Evolutionary conservation across 2,113 vertebrate species (phyloP).

Genomic region (Zapornia atra): DNA sequence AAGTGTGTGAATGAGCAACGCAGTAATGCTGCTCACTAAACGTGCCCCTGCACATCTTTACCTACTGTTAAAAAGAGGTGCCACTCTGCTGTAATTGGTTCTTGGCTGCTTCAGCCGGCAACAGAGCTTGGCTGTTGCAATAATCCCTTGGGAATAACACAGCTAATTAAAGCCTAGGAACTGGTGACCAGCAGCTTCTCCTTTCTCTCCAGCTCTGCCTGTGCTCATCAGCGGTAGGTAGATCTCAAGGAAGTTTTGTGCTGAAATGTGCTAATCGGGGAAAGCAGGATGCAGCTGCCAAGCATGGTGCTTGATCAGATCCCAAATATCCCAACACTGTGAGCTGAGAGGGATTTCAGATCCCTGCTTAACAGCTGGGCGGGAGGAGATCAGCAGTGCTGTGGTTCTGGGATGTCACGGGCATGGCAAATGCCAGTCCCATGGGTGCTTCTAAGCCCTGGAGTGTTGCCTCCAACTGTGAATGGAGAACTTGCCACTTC

Average conservation of each 20-base stretch:
- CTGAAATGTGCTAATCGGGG: not conserved
- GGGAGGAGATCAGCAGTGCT: not conserved
- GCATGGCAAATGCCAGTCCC: not conserved
- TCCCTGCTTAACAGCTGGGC: not conserved
- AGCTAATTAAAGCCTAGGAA: constrained; percentile 49
- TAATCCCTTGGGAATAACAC: constrained; percentile 26
- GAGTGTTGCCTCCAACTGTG: not conserved
- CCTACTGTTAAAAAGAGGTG: not conserved
- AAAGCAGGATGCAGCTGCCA: not conserved
- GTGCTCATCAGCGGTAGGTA: not conserved
- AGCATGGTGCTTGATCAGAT: not conserved
- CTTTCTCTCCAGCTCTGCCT: not conserved
- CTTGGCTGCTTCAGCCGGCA: constrained; percentile 13
- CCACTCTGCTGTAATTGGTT: constrained; percentile 41
- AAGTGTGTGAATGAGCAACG: not conserved
- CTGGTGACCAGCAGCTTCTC: constrained; percentile 1
- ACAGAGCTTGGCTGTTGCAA: not conserved
- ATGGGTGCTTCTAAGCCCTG: not conserved
- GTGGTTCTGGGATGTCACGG: accelerated
- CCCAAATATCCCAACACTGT: not conserved
- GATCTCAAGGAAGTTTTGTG: not conserved
- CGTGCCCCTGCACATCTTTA: not conserved
- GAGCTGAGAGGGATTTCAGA: not conserved
- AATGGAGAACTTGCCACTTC: not conserved
- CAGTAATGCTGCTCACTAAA: not conserved